phyloP scores from a whole-genome alignment of 2,888 invertebrate genomes.

The Ommatoiulus sabulosus region DNA sequence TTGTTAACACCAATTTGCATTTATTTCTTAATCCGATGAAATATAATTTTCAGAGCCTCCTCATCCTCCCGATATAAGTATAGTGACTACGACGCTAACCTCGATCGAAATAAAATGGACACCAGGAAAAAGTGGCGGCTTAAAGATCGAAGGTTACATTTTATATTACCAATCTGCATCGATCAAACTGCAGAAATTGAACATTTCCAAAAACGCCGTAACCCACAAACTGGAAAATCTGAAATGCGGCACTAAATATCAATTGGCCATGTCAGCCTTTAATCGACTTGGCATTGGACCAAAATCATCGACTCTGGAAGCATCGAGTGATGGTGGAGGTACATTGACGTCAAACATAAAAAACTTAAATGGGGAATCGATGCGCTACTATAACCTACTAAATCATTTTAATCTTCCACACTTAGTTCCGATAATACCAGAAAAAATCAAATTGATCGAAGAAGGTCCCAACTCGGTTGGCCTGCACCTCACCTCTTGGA shows the following conservation, averaged over 20 bases:
- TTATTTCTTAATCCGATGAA: background rate
- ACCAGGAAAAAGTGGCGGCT: conserved; percentile 56
- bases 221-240: conserved; percentile 57
- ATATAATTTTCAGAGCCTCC: conserved; percentile 54
- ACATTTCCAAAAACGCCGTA: conserved; percentile 50
- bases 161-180: conserved; percentile 54
- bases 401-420: background rate
- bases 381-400: background rate
- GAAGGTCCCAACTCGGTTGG: conserved; percentile 54
- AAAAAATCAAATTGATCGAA: conserved; percentile 55
- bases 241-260: conserved; percentile 59
- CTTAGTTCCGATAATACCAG: conserved; percentile 55
- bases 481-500: conserved; percentile 56
- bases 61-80: conserved; percentile 55
- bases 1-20: no score
- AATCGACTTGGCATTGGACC: conserved; percentile 58
- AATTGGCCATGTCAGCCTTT: conserved; percentile 57
- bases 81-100: conserved; percentile 47
- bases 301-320: conserved; percentile 49
- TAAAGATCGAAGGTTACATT: conserved; percentile 55
- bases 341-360: background rate
- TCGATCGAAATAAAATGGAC: conserved; percentile 56
- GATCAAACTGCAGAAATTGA: conserved; percentile 46
- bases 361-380: background rate
- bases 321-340: conserved; percentile 57